These are phyloP conservation scores for Blastomussa wellsi DNA, from an alignment of 92 coral and sea anemone species.

Conservation along the genomic window DNA sequence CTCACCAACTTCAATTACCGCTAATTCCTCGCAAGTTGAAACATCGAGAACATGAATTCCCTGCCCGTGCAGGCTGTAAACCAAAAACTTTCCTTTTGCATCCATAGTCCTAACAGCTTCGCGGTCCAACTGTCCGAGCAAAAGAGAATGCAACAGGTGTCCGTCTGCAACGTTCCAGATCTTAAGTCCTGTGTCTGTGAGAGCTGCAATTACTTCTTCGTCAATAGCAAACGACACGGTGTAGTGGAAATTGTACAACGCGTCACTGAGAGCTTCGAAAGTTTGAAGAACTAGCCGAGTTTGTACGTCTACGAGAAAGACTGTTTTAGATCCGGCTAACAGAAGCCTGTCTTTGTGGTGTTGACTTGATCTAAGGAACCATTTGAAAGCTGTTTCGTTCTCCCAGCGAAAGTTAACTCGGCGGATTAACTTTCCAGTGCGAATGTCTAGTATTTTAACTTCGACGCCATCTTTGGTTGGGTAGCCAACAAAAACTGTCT, in stretches of 20 bases:
- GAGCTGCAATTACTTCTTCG: conserved; percentile 47
- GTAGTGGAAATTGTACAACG: conserved; percentile 43
- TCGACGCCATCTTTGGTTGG: conserved; percentile 55
- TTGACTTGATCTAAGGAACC: conserved; percentile 38
- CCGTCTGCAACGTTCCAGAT: conserved; percentile 52
- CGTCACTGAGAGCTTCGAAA: conserved; percentile 54
- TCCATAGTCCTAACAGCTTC: conserved; percentile 55
- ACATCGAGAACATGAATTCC: conserved; percentile 56
- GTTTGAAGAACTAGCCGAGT: conserved; percentile 56
- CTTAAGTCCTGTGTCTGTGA: conserved; percentile 60
- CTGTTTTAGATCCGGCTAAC: conserved; percentile 57
- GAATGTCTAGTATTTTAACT: conserved; percentile 39
- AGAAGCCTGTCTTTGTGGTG: conserved; percentile 34
- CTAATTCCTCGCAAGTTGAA: conserved; percentile 35
- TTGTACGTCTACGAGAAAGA: conserved; percentile 55
- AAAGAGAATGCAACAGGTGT: conserved; percentile 24
- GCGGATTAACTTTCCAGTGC: conserved; percentile 58
- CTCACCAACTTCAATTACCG: conserved; percentile 45
- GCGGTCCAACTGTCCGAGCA: conserved; percentile 45
- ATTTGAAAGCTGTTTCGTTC: conserved; percentile 49
- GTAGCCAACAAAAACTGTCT: conserved; percentile 44
- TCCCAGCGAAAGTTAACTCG: conserved; percentile 46
- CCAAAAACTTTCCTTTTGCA: conserved; percentile 48
- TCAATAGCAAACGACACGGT: conserved; percentile 54
- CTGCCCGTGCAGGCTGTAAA: conserved; percentile 54